phyloP scores from a whole-genome alignment of 2,797 vertebrate genomes.

The Poecilia wingei region DNA sequence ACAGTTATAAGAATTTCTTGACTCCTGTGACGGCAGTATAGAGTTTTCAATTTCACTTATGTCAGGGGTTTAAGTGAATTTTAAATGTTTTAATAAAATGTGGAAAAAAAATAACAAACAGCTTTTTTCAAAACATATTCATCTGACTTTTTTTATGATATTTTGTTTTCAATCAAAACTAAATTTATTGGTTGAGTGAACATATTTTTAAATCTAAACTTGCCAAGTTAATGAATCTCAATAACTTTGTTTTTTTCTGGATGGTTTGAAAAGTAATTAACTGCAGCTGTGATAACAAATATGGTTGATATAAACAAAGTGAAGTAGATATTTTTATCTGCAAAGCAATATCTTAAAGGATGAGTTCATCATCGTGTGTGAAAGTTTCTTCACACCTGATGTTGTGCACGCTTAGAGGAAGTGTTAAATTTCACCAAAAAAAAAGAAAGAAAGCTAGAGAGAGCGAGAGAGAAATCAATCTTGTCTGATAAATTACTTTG shows the following conservation, averaged over 20 bases:
- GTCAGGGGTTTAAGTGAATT: neutral
- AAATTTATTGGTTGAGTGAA: neutral
- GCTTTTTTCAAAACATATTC: neutral
- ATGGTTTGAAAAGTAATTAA: neutral
- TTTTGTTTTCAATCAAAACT: neutral
- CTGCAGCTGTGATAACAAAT: neutral
- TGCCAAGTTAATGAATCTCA: neutral
- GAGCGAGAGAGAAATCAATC: neutral
- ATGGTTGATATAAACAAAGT: neutral
- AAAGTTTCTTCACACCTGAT: neutral
- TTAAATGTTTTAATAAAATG: neutral
- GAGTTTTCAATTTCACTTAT: neutral
- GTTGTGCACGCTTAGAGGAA: neutral
- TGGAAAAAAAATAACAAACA: neutral
- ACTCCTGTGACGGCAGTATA: no score
- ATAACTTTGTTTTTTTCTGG: neutral
- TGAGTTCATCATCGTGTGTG: neutral
- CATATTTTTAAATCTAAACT: neutral
- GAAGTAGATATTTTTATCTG: neutral
- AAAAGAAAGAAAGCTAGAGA: neutral
- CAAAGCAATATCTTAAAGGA: neutral
- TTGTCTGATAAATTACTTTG: neutral
- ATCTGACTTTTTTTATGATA: neutral
- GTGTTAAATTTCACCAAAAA: neutral
- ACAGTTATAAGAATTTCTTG: neutral